Percentiles rank a stretch among this genome's conserved stretches.
phyloP scores from a whole-genome alignment of 2,888 invertebrate species.

The Andrena camellia region DNA sequence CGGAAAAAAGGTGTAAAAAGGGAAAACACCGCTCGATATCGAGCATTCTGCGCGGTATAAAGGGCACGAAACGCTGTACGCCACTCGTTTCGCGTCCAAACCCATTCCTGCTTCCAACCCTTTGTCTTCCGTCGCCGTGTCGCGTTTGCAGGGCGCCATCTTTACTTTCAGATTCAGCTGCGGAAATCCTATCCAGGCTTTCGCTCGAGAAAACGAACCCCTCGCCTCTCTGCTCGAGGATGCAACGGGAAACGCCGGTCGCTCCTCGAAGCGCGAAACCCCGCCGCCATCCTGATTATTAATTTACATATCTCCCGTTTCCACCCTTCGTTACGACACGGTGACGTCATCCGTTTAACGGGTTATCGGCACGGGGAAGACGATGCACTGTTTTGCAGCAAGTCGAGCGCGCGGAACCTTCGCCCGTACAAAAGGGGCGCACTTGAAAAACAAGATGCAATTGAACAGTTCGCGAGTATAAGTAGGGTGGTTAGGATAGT shows the following conservation, averaged over 20 bases:
- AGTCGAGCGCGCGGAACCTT: conserved; percentile 34
- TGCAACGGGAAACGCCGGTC: conserved; percentile 8
- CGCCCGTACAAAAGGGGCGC: neutral
- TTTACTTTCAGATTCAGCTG: conserved; percentile 26
- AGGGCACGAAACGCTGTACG: conserved; percentile 17
- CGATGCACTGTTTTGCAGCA: conserved; percentile 36
- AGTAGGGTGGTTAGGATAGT: neutral
- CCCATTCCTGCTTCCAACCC: neutral
- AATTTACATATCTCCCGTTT: conserved; percentile 32
- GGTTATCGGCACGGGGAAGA: conserved; percentile 48
- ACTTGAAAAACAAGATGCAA: neutral
- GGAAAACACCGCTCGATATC: conserved; percentile 22
- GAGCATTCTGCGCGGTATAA: conserved; percentile 21
- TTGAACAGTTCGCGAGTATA: conserved; percentile 8
- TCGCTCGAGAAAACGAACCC: neutral
- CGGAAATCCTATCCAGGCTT: conserved; percentile 8
- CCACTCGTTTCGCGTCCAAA: conserved; percentile 9
- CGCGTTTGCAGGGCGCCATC: neutral
- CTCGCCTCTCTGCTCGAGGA: neutral
- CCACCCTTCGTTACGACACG: conserved; percentile 13
- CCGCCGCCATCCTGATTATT: conserved; percentile 17
- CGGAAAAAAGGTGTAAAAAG: neutral
- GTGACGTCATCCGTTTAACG: conserved; percentile 13
- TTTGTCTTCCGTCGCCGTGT: neutral
- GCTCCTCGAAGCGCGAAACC: neutral